These are phyloP conservation scores for Xestobium rufovillosum DNA, from an alignment of 2,888 invertebrate species.

Conservation along the genomic window DNA sequence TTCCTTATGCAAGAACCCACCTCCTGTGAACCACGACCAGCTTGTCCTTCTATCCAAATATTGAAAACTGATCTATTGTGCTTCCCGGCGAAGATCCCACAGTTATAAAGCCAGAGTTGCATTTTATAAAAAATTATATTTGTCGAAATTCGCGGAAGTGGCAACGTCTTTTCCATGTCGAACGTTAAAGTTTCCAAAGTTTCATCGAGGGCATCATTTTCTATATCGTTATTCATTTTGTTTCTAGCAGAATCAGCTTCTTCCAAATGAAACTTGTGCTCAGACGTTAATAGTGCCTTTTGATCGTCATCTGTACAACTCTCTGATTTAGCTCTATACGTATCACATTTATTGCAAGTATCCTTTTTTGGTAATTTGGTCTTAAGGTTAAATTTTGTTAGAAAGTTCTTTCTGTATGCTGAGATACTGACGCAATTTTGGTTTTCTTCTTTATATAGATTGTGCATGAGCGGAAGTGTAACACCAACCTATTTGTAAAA, in stretches of 20 bases:
- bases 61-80: constrained; percentile 8
- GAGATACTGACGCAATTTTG: constrained; percentile 4
- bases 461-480: constrained; percentile 18
- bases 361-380: constrained; percentile 9
- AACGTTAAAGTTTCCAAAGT: constrained; percentile 45
- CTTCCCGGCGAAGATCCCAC: constrained; percentile 22
- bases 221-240: constrained; percentile 9
- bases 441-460: constrained; percentile 13
- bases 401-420: constrained; percentile 9
- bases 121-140: constrained; percentile 29
- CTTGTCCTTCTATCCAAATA: constrained; percentile 25
- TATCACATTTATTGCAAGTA: constrained; percentile 11
- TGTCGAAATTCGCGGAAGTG: constrained; percentile 17
- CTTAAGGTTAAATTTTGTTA: constrained; percentile 9
- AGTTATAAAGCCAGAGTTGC: constrained; percentile 28
- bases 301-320: constrained; percentile 1
- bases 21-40: constrained; percentile 26
- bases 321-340: constrained; percentile 4
- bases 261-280: constrained; percentile 8
- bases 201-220: too few species aligned
- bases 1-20: constrained; percentile 23
- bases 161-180: constrained; percentile 27
- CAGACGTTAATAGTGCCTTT: background rate
- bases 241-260: constrained; percentile 10
- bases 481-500: constrained; percentile 4